Evolutionary conservation across 2,797 vertebrate genomes (phyloP).

Genomic region (Smutsia temminckii): DNA sequence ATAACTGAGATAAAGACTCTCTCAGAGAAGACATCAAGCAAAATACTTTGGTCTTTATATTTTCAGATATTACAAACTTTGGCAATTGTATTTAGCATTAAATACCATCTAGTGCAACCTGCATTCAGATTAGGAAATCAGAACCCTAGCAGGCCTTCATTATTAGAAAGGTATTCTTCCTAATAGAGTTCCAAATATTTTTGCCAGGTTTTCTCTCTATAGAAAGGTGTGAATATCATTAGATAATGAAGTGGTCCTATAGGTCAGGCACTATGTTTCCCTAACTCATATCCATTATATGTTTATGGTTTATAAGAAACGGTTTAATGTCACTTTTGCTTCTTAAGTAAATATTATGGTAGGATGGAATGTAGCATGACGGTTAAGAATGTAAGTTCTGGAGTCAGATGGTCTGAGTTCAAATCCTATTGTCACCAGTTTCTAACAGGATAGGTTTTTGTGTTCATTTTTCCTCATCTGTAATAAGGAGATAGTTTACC

Average conservation of each 20-base stretch:
- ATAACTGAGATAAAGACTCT: background rate
- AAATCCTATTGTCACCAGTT: background rate
- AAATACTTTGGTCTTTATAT: conserved; percentile 8
- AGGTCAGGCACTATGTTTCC: background rate
- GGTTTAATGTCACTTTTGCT: background rate
- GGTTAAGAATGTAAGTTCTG: background rate
- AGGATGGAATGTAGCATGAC: background rate
- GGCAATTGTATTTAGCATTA: conserved; percentile 9
- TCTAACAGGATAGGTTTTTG: background rate
- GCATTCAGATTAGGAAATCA: conserved; percentile 24
- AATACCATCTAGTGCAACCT: background rate
- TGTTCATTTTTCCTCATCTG: background rate
- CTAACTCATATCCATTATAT: background rate
- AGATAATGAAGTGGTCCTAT: background rate
- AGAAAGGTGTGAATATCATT: background rate
- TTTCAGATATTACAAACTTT: conserved; percentile 26
- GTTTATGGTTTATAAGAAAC: background rate
- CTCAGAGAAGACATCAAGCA: background rate
- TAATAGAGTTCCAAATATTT: background rate
- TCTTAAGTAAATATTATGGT: background rate
- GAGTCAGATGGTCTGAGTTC: background rate
- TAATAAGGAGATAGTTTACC: background rate
- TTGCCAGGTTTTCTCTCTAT: background rate
- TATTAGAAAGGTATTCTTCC: background rate
- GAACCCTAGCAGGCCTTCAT: background rate